Evolutionary conservation across 2,888 invertebrate species (phyloP).

Genomic region (Phyllotreta striolata): DNA sequence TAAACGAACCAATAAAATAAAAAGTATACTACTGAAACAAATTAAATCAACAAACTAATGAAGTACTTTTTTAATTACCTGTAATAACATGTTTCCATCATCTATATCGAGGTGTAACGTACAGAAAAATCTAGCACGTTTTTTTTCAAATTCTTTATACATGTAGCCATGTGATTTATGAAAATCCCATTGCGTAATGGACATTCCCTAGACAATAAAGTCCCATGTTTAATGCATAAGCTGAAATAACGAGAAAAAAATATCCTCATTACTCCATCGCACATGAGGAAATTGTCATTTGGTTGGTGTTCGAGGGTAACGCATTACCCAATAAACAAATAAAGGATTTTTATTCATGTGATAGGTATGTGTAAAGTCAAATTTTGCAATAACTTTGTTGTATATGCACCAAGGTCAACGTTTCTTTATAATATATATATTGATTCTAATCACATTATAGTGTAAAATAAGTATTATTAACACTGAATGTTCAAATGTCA

Average conservation of each 20-base stretch:
- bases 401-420: neutral
- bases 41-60: no score
- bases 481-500: neutral
- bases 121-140: conserved; percentile 8
- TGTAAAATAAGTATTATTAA: no score
- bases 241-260: conserved; percentile 16
- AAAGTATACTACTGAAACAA: no score
- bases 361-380: neutral
- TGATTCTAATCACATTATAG: no score
- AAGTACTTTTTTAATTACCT: no score
- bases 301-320: neutral
- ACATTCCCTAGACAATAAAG: conserved; percentile 16
- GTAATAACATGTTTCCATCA: no score
- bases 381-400: neutral
- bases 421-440: no score
- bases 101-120: conserved; percentile 1
- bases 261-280: conserved; percentile 15
- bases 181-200: conserved; percentile 17
- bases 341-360: no score
- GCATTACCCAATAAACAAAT: neutral
- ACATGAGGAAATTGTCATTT: conserved; percentile 2
- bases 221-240: conserved; percentile 10
- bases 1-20: no score
- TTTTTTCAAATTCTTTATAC: conserved; percentile 10
- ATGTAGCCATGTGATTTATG: conserved; percentile 16